Evolutionary conservation across 1,140 invertebrate genomes (phyloP).

Genomic region (Pseudoatta argentina): DNA sequence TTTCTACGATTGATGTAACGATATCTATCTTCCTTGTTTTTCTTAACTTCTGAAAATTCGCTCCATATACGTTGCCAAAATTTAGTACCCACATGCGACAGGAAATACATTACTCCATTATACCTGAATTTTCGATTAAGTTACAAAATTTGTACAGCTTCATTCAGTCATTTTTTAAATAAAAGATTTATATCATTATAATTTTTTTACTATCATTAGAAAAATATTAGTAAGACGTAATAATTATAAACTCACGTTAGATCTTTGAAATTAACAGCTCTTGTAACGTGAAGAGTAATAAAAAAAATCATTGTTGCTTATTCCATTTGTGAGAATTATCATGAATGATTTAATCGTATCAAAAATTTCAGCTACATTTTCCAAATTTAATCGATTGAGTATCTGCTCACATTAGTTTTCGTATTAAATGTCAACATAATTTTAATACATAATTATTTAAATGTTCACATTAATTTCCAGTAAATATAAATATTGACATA

Average conservation of each 20-base stretch:
- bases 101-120: slow-evolving; percentile 63
- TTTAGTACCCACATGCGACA: slow-evolving; percentile 49
- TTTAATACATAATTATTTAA: too few species aligned
- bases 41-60: slow-evolving; percentile 63
- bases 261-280: slow-evolving; percentile 71
- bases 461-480: neutral
- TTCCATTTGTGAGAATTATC: slow-evolving; percentile 65
- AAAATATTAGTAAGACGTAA: neutral
- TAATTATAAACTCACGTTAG: slow-evolving; percentile 65
- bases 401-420: slow-evolving; percentile 20
- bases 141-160: neutral
- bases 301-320: slow-evolving; percentile 70
- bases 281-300: slow-evolving; percentile 71
- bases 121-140: slow-evolving; percentile 67
- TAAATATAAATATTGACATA: neutral
- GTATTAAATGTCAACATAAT: neutral
- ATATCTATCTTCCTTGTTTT: slow-evolving; percentile 10
- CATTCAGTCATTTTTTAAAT: neutral
- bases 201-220: neutral
- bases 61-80: slow-evolving; percentile 60
- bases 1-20: slow-evolving; percentile 60
- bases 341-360: slow-evolving; percentile 61
- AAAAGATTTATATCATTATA: neutral
- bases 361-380: slow-evolving; percentile 63
- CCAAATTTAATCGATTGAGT: slow-evolving; percentile 39